These are phyloP conservation scores for Triplophysa siluroides DNA, from an alignment of 2,113 vertebrate genomes.

Conservation along the genomic window DNA sequence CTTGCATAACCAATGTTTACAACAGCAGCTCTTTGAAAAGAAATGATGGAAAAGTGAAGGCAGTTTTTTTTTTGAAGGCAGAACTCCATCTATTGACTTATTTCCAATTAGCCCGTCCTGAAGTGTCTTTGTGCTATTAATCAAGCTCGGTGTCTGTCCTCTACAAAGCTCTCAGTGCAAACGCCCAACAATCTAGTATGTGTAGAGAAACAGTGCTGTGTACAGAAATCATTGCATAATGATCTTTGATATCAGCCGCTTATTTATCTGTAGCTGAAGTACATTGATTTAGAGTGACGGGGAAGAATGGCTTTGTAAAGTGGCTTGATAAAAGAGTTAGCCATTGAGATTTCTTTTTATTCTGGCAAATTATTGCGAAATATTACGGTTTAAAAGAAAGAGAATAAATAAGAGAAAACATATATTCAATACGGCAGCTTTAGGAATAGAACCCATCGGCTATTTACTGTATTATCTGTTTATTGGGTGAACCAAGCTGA, in stretches of 20 bases:
- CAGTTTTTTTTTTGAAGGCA: constrained; percentile 13
- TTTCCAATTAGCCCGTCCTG: constrained; percentile 38
- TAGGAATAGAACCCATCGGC: too few relatives aligned
- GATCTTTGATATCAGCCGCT: constrained; percentile 41
- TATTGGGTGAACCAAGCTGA: too few relatives aligned
- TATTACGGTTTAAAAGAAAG: too few relatives aligned
- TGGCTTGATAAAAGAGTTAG: too few relatives aligned
- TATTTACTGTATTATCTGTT: too few relatives aligned
- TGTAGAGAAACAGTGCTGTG: constrained; percentile 17
- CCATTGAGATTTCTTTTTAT: too few relatives aligned
- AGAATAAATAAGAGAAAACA: too few relatives aligned
- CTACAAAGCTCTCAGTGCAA: neutral
- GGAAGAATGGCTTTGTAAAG: too few relatives aligned
- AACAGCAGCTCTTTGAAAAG: constrained; percentile 11
- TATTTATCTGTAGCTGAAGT: constrained; percentile 5
- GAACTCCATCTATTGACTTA: constrained; percentile 21
- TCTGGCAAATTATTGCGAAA: too few relatives aligned
- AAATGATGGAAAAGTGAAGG: constrained; percentile 10
- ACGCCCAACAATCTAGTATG: neutral
- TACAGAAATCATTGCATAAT: constrained; percentile 34
- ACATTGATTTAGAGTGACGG: too few relatives aligned
- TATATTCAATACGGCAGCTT: too few relatives aligned
- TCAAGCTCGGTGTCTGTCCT: constrained; percentile 4
- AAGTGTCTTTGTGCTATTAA: constrained; percentile 37
- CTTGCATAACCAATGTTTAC: constrained; percentile 19